These are phyloP conservation scores for Mus spicilegus DNA, from an alignment of 2,113 vertebrate species.

Conservation along the genomic window DNA sequence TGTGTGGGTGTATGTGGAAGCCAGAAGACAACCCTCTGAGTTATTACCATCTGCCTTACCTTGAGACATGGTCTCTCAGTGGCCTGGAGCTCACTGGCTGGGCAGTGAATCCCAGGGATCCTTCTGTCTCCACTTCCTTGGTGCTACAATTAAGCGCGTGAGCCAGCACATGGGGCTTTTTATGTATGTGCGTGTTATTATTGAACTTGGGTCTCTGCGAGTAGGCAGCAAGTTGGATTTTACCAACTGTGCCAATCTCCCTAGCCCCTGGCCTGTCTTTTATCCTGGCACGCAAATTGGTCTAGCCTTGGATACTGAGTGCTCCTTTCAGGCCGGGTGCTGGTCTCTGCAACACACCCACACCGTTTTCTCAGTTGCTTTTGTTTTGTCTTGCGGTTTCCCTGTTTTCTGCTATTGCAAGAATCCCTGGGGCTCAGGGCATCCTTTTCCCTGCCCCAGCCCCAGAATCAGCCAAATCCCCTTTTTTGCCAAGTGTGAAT, in stretches of 20 bases:
- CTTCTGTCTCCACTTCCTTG: background rate
- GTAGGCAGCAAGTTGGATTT: background rate
- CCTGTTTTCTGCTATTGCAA: background rate
- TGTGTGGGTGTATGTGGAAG: background rate
- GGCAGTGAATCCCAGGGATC: background rate
- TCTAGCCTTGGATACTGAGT: too few species aligned
- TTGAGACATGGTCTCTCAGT: background rate
- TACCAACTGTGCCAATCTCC: background rate
- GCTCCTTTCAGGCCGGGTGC: background rate
- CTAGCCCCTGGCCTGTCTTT: background rate
- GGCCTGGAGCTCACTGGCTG: background rate
- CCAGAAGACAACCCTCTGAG: too few species aligned
- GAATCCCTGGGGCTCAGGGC: fast-evolving
- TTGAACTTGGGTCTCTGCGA: background rate
- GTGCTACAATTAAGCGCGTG: background rate
- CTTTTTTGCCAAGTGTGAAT: background rate
- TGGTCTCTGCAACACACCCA: background rate
- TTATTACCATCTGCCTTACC: too few species aligned
- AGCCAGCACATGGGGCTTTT: background rate
- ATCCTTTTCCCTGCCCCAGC: background rate
- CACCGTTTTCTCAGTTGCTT: background rate
- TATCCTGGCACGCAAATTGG: background rate
- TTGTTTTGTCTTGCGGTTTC: background rate
- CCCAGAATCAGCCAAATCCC: background rate
- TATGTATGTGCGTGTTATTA: too few species aligned